phyloP scores from a whole-genome alignment of 2,113 vertebrate genomes.

The Gallinago media region DNA sequence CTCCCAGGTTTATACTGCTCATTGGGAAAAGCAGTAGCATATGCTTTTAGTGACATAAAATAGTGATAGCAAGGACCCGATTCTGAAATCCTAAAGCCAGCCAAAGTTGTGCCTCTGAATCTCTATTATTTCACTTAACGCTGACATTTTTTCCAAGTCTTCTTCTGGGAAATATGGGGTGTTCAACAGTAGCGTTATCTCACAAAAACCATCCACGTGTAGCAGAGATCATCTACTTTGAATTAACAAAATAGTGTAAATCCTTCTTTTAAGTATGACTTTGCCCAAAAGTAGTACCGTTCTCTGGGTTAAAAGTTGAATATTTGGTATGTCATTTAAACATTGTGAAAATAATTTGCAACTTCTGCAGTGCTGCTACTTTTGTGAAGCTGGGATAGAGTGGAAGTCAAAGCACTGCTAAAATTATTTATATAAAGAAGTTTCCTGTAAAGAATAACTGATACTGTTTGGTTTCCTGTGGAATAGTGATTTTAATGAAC shows the following conservation, averaged over 20 bases:
- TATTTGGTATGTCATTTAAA: not conserved
- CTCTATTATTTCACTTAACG: not conserved
- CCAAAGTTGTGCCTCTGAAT: not conserved
- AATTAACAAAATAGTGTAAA: not conserved
- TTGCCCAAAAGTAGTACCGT: not conserved
- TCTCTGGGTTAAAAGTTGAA: not conserved
- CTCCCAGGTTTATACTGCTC: not conserved
- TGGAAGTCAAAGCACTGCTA: not conserved
- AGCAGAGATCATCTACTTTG: not conserved
- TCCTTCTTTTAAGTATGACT: not conserved
- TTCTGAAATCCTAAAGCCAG: not conserved
- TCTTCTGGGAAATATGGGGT: fast-evolving
- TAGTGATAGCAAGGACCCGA: not conserved
- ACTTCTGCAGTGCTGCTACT: fast-evolving
- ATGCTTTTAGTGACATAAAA: not conserved
- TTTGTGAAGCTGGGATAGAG: not conserved
- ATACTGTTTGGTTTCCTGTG: not conserved
- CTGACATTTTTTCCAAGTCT: not conserved
- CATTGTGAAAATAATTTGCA: not conserved
- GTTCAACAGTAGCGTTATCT: not conserved
- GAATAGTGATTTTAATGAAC: not conserved
- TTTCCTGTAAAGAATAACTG: not conserved
- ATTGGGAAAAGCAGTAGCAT: not conserved
- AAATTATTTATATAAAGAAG: not conserved
- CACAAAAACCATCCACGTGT: not conserved